Percentiles rank a stretch among this genome's conserved stretches.
Conservation (phyloP, 2,113 vertebrate species). For the Onychostruthus taczanowskii region DNA sequence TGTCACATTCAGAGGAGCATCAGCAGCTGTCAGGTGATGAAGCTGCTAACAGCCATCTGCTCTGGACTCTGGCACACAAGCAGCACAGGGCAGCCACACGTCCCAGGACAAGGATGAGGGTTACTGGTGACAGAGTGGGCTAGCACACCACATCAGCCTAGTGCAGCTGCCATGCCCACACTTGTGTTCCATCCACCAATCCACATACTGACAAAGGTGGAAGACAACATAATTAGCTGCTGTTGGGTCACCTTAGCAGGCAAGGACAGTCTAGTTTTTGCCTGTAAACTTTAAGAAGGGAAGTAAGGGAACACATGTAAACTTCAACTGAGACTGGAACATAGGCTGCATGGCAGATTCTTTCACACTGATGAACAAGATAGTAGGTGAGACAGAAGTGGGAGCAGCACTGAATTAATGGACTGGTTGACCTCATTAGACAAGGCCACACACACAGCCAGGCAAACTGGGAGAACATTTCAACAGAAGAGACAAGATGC, state of each 20-base stretch:
- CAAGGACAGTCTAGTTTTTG: background rate
- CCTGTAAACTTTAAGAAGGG: background rate
- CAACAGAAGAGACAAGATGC: background rate
- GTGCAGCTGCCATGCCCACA: background rate
- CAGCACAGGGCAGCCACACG: background rate
- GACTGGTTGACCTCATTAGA: background rate
- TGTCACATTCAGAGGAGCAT: accelerated
- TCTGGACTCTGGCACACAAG: background rate
- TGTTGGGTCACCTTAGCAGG: background rate
- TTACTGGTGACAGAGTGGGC: background rate
- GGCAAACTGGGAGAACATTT: background rate
- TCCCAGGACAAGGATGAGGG: background rate
- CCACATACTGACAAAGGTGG: background rate
- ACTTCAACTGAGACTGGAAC: background rate
- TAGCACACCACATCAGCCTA: background rate
- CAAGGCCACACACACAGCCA: background rate
- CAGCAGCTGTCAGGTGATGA: background rate
- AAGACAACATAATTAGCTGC: background rate
- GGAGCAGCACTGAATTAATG: background rate
- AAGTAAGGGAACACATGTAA: background rate
- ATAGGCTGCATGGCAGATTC: background rate
- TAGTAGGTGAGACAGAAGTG: background rate
- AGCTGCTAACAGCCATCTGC: background rate
- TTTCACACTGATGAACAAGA: background rate
- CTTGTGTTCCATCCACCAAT: background rate